phyloP scores from a whole-genome alignment of 1,140 invertebrate species.

The Agraylea sexmaculata region DNA sequence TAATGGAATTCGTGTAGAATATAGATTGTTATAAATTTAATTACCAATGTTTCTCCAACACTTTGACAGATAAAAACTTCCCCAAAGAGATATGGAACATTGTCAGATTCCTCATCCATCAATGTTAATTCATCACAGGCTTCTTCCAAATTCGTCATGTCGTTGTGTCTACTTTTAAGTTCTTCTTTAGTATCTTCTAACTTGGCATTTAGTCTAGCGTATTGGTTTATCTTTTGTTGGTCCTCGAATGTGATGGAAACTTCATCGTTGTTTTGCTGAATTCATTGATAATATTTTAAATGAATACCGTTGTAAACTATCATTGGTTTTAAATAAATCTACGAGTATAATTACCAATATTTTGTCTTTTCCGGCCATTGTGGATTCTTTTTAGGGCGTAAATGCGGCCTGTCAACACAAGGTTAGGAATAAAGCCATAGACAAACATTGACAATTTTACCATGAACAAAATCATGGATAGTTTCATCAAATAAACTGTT shows the following conservation, averaged over 20 bases:
- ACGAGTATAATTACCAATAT: too few relatives aligned
- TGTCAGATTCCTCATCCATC: slow-evolving; percentile 61
- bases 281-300: too few relatives aligned
- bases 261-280: slow-evolving; percentile 82
- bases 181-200: slow-evolving; percentile 86
- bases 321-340: too few relatives aligned
- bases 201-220: slow-evolving; percentile 85
- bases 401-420: too few relatives aligned
- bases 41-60: slow-evolving; percentile 62
- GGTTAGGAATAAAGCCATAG: too few relatives aligned
- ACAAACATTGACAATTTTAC: too few relatives aligned
- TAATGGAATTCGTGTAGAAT: slow-evolving; percentile 3
- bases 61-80: slow-evolving; percentile 79
- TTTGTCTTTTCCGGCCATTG: too few relatives aligned
- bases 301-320: too few relatives aligned
- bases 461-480: too few relatives aligned
- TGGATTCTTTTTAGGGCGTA: too few relatives aligned
- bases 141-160: slow-evolving; percentile 86
- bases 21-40: slow-evolving; percentile 11
- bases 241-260: slow-evolving; percentile 92
- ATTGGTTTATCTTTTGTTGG: slow-evolving; percentile 95
- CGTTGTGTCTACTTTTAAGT: slow-evolving; percentile 79
- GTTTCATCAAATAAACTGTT: too few relatives aligned
- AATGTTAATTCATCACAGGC: slow-evolving; percentile 79
- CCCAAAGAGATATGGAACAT: slow-evolving; percentile 76